Evolutionary conservation across 2,888 invertebrate species (phyloP).

Genomic region (Chouioia cunea): DNA sequence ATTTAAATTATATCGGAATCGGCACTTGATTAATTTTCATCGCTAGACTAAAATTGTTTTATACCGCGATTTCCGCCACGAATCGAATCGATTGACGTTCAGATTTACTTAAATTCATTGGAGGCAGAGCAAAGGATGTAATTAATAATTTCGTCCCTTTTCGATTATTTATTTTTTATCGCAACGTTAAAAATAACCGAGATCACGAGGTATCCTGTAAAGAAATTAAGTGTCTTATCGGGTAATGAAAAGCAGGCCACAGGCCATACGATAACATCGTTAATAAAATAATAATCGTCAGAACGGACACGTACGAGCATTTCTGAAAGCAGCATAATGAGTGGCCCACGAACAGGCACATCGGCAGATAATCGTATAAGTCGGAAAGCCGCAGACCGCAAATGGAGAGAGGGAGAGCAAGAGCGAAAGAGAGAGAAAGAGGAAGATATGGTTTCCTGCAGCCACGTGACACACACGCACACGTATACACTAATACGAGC

Average conservation of each 20-base stretch:
- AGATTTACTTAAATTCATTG: too few relatives aligned
- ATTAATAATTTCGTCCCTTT: too few relatives aligned
- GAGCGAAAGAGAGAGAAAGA: too few relatives aligned
- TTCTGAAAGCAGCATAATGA: background rate
- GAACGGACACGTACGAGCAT: background rate
- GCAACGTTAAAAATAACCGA: too few relatives aligned
- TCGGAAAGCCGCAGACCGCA: slow-evolving; percentile 34
- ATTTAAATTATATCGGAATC: background rate
- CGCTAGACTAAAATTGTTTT: slow-evolving; percentile 19
- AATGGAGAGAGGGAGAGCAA: slow-evolving; percentile 1
- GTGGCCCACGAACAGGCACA: background rate
- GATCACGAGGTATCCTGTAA: too few relatives aligned
- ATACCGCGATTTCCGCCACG: slow-evolving; percentile 16
- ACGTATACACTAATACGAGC: background rate
- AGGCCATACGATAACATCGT: too few relatives aligned
- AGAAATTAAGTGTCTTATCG: too few relatives aligned
- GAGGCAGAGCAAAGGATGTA: too few relatives aligned
- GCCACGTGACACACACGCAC: background rate
- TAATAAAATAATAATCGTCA: too few relatives aligned
- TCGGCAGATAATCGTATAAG: background rate
- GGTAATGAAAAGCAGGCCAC: too few relatives aligned
- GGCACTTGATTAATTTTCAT: slow-evolving; percentile 30
- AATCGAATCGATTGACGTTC: background rate
- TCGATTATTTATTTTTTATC: too few relatives aligned
- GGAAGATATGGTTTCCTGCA: background rate